Percentiles rank a stretch among this genome's conserved stretches.
phyloP scores from a whole-genome alignment of 2,797 vertebrate species.

The Coregonus sp. region DNA sequence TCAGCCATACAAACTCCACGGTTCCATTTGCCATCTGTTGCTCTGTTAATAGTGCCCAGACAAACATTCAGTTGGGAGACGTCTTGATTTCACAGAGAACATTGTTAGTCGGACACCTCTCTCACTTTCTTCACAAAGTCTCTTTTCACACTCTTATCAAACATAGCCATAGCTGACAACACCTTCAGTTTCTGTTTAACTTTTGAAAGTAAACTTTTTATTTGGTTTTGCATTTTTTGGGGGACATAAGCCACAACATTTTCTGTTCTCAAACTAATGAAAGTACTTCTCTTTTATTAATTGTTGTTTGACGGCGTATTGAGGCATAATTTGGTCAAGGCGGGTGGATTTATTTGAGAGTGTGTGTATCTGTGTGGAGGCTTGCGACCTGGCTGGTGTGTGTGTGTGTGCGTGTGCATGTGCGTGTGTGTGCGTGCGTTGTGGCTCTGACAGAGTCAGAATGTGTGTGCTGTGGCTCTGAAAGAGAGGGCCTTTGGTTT shows the following conservation, averaged over 20 bases:
- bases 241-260: neutral
- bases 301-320: slow-evolving; percentile 4
- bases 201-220: neutral
- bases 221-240: neutral
- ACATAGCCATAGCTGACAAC: too few relatives aligned
- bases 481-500: neutral
- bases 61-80: neutral
- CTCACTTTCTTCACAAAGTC: neutral
- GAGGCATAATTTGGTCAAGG: slow-evolving; percentile 12
- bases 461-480: too few relatives aligned
- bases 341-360: slow-evolving; percentile 31
- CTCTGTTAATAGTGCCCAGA: neutral
- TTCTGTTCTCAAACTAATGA: neutral
- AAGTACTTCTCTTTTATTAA: slow-evolving; percentile 7
- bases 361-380: slow-evolving; percentile 2
- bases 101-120: neutral
- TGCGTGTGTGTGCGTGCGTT: too few relatives aligned
- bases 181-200: too few relatives aligned
- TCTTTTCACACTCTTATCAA: too few relatives aligned
- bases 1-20: neutral
- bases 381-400: neutral
- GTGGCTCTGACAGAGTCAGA: too few relatives aligned
- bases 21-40: neutral
- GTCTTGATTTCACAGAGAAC: neutral
- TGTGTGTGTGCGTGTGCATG: too few relatives aligned